phyloP scores from a whole-genome alignment of 2,888 invertebrate species.

The Napeogenes inachia region DNA sequence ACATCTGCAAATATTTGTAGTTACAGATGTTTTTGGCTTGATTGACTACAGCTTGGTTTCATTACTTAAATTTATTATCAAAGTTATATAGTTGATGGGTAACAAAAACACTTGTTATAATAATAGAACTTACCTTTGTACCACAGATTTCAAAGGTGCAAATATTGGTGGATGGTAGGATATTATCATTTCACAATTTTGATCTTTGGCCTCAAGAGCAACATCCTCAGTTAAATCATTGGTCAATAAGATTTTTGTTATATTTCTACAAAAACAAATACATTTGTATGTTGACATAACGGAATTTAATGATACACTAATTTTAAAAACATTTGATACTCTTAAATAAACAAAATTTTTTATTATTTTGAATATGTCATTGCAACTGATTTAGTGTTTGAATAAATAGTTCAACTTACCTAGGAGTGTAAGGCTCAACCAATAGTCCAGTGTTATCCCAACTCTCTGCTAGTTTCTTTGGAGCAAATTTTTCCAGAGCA shows the following conservation, averaged over 20 bases:
- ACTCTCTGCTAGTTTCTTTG: conserved; percentile 83
- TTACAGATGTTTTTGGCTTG: too few relatives aligned
- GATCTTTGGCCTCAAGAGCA: conserved; percentile 85
- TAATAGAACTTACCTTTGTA: conserved; percentile 79
- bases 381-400: too few relatives aligned
- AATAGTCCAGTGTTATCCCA: conserved; percentile 98
- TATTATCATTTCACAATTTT: conserved; percentile 86
- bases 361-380: too few relatives aligned
- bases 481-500: conserved; percentile 83
- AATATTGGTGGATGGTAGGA: conserved; percentile 99
- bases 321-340: too few relatives aligned
- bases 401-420: conserved; percentile 42
- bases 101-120: too few relatives aligned
- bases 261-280: conserved; percentile 51
- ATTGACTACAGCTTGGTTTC: too few relatives aligned
- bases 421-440: conserved; percentile 84
- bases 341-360: not conserved
- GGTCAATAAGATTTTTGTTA: conserved; percentile 86
- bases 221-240: conserved; percentile 95
- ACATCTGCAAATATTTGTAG: too few relatives aligned
- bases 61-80: too few relatives aligned
- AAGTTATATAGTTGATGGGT: too few relatives aligned
- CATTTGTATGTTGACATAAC: too few relatives aligned
- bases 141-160: conserved; percentile 86
- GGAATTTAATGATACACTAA: too few relatives aligned